These are phyloP conservation scores for Elmis aenea DNA, from an alignment of 2,888 invertebrate genomes.

Conservation along the genomic window DNA sequence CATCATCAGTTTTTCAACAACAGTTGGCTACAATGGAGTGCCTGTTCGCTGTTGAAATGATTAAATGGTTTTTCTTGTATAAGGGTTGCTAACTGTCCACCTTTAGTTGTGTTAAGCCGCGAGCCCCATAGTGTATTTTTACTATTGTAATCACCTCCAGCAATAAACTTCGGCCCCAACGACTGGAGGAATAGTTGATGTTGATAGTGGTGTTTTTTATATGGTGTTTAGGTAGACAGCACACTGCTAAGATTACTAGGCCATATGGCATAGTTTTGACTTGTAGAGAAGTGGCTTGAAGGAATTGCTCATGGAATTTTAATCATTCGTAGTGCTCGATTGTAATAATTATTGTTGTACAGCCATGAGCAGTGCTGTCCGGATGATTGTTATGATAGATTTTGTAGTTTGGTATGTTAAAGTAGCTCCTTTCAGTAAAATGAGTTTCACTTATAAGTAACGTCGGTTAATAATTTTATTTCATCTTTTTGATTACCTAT, in stretches of 20 bases:
- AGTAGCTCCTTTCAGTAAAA: not conserved
- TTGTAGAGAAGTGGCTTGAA: not conserved
- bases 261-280: no score
- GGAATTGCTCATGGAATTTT: not conserved
- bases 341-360: not conserved
- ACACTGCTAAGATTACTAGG: constrained; percentile 3
- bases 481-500: constrained; percentile 3
- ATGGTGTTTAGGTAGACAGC: not conserved
- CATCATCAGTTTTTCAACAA: no score
- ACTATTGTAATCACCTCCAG: no score
- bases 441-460: constrained; percentile 1
- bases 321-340: not conserved
- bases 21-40: no score
- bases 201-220: no score
- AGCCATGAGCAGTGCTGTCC: constrained; percentile 1
- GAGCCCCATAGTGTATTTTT: no score
- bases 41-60: no score
- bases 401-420: not conserved
- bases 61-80: no score
- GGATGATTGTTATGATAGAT: constrained; percentile 1
- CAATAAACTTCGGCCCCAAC: no score
- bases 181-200: no score
- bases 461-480: constrained; percentile 1
- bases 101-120: no score
- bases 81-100: no score